Base-by-base conservation (phyloP, 2,888 invertebrate genomes). In the Noctuana brunneofusca region DNA sequence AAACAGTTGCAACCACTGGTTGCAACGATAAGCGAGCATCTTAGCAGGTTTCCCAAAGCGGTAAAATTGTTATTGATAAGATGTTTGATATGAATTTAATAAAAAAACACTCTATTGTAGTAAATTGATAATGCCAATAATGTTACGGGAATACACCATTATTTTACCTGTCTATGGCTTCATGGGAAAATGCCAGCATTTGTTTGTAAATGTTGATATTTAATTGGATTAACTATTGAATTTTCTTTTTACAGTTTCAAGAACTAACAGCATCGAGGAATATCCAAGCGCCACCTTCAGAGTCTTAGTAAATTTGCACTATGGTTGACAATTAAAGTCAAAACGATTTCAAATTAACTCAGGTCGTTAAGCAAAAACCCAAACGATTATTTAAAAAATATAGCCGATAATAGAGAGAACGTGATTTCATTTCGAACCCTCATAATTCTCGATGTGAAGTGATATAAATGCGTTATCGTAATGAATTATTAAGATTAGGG, bases 1-100 rank as follows among this genome's bases (percentile, higher is more conserved):
- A 82, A 87, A 20, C 85, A 85, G 64, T 64, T 89, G 18, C 80
- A 86, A 58, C 89, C 89, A 0, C 66, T 86, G 0, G 79, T 90
- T 16, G 73, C 52, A 55, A 70, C 80, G 11, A 66, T 89, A 22
- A 86, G 87, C 1, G 88, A 89, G 50, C 78, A 85, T 27, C 66
- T 89, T 2, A 80, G 80, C 46, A 80, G 80, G 64, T 75, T 89
- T 20, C 79, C 84, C n/a, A 87, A 80, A 75, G 85, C 80, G 71
- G 87, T 87, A 71, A 75, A 0, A 32, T 32, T 9, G 5, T 32
- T 32, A 11, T 32, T 12, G 5, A 24, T 24, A 3, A 24, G 24
- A 24, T 24, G 24, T 3, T 24, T 24, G 5, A 24, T 5, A 24
- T 24, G 24, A 24, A 24, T 24, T 3, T 5, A 24, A 5, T 24